These are phyloP conservation scores for Serilophus lunatus DNA, from an alignment of 2,113 vertebrate species.

Conservation along the genomic window DNA sequence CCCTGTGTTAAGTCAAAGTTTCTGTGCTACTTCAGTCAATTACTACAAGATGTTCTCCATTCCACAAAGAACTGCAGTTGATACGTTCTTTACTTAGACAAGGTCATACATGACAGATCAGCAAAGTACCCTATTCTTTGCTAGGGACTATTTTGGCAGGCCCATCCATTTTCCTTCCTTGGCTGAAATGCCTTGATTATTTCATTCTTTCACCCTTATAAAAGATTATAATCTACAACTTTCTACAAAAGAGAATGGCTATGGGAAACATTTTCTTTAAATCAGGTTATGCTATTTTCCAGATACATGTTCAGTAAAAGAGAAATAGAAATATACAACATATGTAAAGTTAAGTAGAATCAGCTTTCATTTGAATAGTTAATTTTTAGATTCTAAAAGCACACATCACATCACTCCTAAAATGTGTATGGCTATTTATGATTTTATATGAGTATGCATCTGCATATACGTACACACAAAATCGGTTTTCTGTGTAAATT, in stretches of 20 bases:
- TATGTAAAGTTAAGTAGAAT: conserved; percentile 20
- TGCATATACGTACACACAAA: background rate
- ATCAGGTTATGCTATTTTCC: conserved; percentile 32
- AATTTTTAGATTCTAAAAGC: background rate
- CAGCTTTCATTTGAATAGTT: background rate
- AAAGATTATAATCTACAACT: background rate
- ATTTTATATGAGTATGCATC: background rate
- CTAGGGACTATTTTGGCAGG: background rate
- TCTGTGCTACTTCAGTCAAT: background rate
- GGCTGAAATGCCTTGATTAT: background rate
- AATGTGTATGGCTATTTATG: background rate
- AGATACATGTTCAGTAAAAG: background rate
- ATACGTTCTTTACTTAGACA: background rate
- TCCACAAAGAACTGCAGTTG: background rate
- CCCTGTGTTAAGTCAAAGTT: background rate
- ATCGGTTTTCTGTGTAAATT: background rate
- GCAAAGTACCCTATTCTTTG: background rate
- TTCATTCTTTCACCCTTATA: background rate
- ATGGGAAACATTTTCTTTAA: conserved; percentile 5
- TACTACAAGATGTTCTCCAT: background rate
- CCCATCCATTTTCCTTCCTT: background rate
- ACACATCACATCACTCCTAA: background rate
- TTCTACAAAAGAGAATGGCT: background rate
- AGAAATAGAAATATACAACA: conserved; percentile 21
- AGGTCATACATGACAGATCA: background rate